Base-by-base conservation (phyloP, 1,140 invertebrate genomes). In the Apis florea region DNA sequence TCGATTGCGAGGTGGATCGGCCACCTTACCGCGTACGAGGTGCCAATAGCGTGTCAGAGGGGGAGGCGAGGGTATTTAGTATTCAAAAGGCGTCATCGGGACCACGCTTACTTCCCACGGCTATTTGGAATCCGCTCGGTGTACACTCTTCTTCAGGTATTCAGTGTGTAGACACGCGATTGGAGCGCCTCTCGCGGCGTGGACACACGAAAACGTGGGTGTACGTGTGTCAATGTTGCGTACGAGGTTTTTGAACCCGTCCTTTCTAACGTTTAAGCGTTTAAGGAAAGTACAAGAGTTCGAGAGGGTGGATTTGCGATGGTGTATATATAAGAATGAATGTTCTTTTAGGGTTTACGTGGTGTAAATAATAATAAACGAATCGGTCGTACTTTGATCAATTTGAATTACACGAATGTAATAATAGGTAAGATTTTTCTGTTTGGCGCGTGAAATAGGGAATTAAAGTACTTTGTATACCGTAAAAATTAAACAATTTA, bases 31-130 rank as follows among this genome's bases (percentile, higher is more conserved):
- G 51, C 40, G 53, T 71, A 72, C 67, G 24, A 78, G 5, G 71
- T 61, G 26, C 67, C 19, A 9, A 71, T 10, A 21, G n/a, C 40
- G 21, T 31, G 53, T 21, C 40, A 54, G 11, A 40, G 40, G 47
- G 59, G 17, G 56, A 15, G n/a, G n/a, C 58, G 24, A 4, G n/a
- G 53, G 70, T 88, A 89, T 91, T 93, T 91, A 92, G 90, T 91
- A 92, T 93, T 92, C 90, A 66, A 89, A 69, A 83, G 89, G 85
- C 85, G 87, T 89, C 88, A 40, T 40, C 31, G 31, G 83, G 81
- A 56, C 79, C 88, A 87, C 85, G 85, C 82, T 88, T 91, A 91
- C 91, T 93, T 93, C 93, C 92, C 93, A 93, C 93, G 92, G 92
- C 91, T 92, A 90, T 92, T 91, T 90, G 87, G 86, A 92, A 92